A percentile compares a stretch with the other conserved stretches of the same genome.
These are phyloP conservation scores for Mechanitis messenoides DNA, from an alignment of 2,888 invertebrate genomes.

Conservation along the genomic window DNA sequence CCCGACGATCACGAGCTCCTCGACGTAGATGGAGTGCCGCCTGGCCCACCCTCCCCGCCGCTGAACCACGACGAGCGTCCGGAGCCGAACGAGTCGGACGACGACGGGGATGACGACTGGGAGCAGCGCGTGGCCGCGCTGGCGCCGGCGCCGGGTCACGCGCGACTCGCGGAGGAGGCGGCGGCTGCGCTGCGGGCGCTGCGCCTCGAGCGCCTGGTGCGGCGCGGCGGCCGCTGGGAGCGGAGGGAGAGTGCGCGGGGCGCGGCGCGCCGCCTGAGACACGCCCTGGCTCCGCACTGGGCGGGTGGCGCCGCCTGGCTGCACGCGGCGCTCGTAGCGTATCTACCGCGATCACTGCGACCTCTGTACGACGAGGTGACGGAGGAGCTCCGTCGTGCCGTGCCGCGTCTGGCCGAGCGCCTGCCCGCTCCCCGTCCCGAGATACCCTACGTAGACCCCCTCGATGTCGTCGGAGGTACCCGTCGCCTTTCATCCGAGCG, in stretches of 20 bases:
- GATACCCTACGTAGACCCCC: constrained; percentile 25
- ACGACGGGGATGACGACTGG: constrained; percentile 46
- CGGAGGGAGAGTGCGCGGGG: constrained; percentile 30
- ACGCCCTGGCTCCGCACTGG: constrained; percentile 42
- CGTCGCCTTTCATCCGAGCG: background rate
- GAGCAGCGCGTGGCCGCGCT: constrained; percentile 40
- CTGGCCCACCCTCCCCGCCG: constrained; percentile 25
- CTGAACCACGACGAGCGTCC: constrained; percentile 24
- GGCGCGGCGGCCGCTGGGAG: constrained; percentile 21
- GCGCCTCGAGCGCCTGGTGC: constrained; percentile 40
- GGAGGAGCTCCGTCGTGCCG: constrained; percentile 40
- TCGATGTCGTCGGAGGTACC: constrained; percentile 15
- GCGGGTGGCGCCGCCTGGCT: constrained; percentile 41
- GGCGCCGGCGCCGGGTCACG: constrained; percentile 34
- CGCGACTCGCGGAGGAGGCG: constrained; percentile 37
- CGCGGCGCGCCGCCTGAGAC: constrained; percentile 44
- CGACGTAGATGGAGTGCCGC: constrained; percentile 30
- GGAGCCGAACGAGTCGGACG: constrained; percentile 27
- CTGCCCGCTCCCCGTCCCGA: constrained; percentile 23
- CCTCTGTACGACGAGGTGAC: constrained; percentile 36
- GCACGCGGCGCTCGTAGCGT: constrained; percentile 51
- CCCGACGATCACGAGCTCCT: constrained; percentile 22
- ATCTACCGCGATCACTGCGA: constrained; percentile 37
- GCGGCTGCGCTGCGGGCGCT: constrained; percentile 45
- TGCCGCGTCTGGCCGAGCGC: constrained; percentile 45